Evolutionary conservation across 2,113 vertebrate species (phyloP), one percentile per base, ranked within the genome.

Genomic region (Calyptomena viridis): DNA sequence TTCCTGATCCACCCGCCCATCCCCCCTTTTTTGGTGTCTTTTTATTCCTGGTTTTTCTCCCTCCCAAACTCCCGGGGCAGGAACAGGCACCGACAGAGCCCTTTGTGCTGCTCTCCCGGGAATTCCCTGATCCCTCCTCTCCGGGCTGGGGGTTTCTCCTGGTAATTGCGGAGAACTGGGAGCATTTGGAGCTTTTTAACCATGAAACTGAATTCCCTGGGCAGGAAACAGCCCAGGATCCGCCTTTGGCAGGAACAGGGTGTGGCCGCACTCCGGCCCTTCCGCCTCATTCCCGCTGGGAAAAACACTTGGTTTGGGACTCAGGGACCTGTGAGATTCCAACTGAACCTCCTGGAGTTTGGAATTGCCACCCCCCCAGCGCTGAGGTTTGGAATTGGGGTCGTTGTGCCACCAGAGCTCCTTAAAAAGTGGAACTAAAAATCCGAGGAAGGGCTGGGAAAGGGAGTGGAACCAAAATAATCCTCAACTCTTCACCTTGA

Each of bases 181-280:
- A 46, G 44, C 44, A 14, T 19, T 46, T 19, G 44, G 44, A 46
- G 44, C 12, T 46, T 46, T 46, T 46, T 19, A 46, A 19, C 44
- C 44, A 46, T 46, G 18, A 6, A 7, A 46, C 19, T 46, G 17
- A 46, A 46, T 46, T 46, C 40, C n/a, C 33, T 15, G 80, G 53
- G 7, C 84, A 87, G 93, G 94, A 96, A 94, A 39, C 2, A n/a
- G 74, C 63, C 4, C 37, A 56, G 2, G 10, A 35, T 64, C 90
- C 11, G 6, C 78, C 62, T 87, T 31, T 52, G 68, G 55, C 16
- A 9, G 75, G 56, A 67, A 46, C 81, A 77, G 93, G 91, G 91
- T 66, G 93, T 56, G 93, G 93, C 28, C 91, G 87, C 64, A 62
- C 67, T 78, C 71, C 2, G 11, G 73, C 52, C 39, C 12, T 94